Percentiles rank a stretch among this genome's conserved stretches.
Evolutionary conservation across 2,888 invertebrate genomes (phyloP).

Genomic region (Drosophila nigricruria): DNA sequence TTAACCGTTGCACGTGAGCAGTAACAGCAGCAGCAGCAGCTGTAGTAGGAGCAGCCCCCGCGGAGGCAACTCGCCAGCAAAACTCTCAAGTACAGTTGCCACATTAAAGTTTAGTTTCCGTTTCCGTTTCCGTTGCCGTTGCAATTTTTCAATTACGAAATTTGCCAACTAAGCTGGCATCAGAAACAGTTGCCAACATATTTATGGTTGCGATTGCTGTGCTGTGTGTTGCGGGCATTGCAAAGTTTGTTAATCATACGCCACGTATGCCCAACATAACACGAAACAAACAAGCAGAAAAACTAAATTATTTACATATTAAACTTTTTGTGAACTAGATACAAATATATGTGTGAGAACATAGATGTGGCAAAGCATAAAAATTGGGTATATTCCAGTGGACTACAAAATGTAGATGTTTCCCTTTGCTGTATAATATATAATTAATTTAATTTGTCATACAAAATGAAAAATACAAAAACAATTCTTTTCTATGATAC

Average conservation of each 20-base stretch:
- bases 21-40: background rate
- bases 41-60: background rate
- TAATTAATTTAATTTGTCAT: background rate
- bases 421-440: background rate
- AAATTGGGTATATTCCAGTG: background rate
- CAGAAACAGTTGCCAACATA: conserved; percentile 21
- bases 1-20: conserved; percentile 73
- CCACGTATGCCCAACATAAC: conserved; percentile 31
- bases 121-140: conserved; percentile 28
- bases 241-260: conserved; percentile 68
- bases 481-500: background rate
- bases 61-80: conserved; percentile 11
- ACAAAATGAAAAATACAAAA: background rate
- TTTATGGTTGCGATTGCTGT: conserved; percentile 10
- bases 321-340: conserved; percentile 9
- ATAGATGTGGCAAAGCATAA: background rate
- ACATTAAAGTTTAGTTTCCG: conserved; percentile 42
- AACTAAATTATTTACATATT: conserved; percentile 36
- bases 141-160: conserved; percentile 65
- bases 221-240: conserved; percentile 7
- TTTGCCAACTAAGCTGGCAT: conserved; percentile 35
- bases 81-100: conserved; percentile 72
- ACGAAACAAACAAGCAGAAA: conserved; percentile 13
- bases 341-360: background rate
- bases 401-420: background rate